Evolutionary conservation across 1,140 invertebrate species (phyloP).

Genomic region (Papilio xuthus): DNA sequence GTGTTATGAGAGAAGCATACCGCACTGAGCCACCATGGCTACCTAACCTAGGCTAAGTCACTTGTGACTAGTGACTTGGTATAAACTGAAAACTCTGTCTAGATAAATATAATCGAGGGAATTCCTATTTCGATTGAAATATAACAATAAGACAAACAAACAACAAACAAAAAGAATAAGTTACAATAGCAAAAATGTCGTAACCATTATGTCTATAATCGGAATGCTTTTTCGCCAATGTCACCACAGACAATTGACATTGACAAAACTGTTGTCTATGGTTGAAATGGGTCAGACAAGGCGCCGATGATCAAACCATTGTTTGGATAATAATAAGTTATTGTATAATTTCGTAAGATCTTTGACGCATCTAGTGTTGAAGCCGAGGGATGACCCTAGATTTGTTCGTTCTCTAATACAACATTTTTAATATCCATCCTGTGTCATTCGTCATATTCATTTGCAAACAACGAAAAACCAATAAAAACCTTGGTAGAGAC

Average conservation of each 20-base stretch:
- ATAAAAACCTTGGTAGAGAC: constrained; percentile 55
- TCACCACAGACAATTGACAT: constrained; percentile 14
- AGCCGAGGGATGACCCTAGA: not conserved
- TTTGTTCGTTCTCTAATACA: not conserved
- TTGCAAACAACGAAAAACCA: not conserved
- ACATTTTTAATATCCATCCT: not conserved
- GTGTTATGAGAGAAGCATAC: not conserved
- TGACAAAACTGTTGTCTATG: not conserved
- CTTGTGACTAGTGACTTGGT: not conserved
- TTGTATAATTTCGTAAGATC: not conserved
- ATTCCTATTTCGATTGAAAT: not conserved
- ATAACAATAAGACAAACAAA: not conserved
- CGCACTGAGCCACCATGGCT: not conserved
- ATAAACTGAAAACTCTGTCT: not conserved
- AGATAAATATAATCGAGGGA: not conserved
- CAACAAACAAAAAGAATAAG: not conserved
- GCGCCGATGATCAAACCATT: not conserved
- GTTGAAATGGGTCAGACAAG: not conserved
- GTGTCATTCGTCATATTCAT: not conserved
- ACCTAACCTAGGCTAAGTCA: not conserved
- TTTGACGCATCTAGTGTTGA: not conserved
- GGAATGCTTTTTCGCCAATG: not conserved
- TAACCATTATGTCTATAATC: not conserved
- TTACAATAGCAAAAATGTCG: constrained; percentile 9
- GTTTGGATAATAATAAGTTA: not conserved